A percentile compares a stretch with the other conserved stretches of the same genome.
phyloP scores from a whole-genome alignment of 2,113 vertebrate species.

The Addax nasomaculatus region DNA sequence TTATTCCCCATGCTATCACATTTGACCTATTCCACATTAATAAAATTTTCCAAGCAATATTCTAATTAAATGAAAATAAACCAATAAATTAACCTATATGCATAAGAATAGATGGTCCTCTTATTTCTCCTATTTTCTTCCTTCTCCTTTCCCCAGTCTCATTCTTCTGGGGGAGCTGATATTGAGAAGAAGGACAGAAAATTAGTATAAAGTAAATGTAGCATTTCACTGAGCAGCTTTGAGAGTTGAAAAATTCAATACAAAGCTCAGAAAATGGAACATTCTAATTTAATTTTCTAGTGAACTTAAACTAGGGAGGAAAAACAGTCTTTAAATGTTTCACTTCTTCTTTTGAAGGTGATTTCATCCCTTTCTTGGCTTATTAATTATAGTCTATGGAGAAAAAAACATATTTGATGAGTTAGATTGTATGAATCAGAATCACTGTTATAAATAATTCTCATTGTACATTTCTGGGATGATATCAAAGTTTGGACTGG shows the following conservation, averaged over 20 bases:
- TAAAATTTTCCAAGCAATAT: background rate
- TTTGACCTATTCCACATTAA: background rate
- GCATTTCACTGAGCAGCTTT: background rate
- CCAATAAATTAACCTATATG: background rate
- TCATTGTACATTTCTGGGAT: background rate
- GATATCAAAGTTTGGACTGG: background rate
- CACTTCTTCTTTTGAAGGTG: conserved; percentile 5
- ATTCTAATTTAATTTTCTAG: background rate
- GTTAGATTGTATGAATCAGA: background rate
- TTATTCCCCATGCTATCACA: background rate
- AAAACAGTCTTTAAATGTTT: background rate
- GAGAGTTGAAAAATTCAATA: background rate
- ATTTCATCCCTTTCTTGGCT: background rate
- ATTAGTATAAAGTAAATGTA: conserved; percentile 23
- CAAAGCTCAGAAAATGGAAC: background rate
- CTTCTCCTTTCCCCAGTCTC: background rate
- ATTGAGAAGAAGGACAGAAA: background rate
- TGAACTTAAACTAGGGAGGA: background rate
- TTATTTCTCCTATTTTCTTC: background rate
- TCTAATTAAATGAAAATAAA: conserved; percentile 32
- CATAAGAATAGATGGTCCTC: background rate
- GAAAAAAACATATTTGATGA: background rate
- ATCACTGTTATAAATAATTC: conserved; percentile 3
- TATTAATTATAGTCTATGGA: conserved; percentile 18
- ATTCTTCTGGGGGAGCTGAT: background rate